Conservation (phyloP, 2,113 vertebrate species). For the Seriola aureovittata region DNA sequence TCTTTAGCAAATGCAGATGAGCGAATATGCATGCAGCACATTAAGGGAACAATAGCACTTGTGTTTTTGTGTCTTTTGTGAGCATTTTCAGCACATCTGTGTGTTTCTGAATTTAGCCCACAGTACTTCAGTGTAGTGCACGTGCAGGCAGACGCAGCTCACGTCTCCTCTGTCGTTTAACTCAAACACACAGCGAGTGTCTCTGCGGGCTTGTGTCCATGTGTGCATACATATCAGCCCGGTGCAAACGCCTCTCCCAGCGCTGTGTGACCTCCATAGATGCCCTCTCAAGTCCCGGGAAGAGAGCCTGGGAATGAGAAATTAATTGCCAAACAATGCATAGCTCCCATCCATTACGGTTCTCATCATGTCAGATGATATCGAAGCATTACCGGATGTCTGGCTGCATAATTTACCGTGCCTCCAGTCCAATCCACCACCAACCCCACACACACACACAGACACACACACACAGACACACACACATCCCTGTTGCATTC, state of each 20-base stretch:
- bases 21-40: background rate
- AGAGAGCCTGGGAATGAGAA: constrained; percentile 83
- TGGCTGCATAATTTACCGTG: constrained; percentile 88
- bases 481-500: constrained; percentile 37
- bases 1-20: background rate
- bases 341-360: constrained; percentile 90
- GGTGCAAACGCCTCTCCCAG: constrained; percentile 66
- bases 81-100: constrained; percentile 16
- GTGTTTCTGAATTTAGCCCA: constrained; percentile 1
- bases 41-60: background rate
- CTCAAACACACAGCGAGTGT: constrained; percentile 54
- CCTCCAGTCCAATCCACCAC: background rate
- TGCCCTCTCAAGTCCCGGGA: constrained; percentile 87
- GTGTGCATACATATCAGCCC: constrained; percentile 68
- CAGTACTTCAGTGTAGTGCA: constrained; percentile 15
- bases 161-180: constrained; percentile 60
- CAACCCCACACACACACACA: background rate
- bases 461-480: background rate
- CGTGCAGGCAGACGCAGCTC: constrained; percentile 39
- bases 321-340: constrained; percentile 93
- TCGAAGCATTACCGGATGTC: constrained; percentile 88
- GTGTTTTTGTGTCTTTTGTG: background rate
- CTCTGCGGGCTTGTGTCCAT: constrained; percentile 27
- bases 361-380: constrained; percentile 92
- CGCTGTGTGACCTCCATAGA: constrained; percentile 87